Evolutionary conservation across 2,113 vertebrate species (phyloP).

Genomic region (Piliocolobus tephrosceles): DNA sequence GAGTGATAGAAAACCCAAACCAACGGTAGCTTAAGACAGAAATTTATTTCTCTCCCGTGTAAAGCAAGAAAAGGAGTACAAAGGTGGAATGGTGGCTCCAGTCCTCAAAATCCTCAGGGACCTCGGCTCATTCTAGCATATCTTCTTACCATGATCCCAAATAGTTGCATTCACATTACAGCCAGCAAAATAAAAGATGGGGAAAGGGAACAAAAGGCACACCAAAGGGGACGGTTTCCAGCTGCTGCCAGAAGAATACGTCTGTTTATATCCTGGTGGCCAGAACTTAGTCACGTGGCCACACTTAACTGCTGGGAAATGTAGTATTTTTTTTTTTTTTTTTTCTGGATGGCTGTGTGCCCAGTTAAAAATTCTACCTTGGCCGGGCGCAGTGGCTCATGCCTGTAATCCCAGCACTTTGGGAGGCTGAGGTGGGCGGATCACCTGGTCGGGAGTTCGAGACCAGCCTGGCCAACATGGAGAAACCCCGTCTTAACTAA

Average conservation of each 20-base stretch:
- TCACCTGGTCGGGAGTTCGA: no score
- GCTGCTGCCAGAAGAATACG: not conserved
- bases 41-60: not conserved
- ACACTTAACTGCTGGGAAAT: not conserved
- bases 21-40: not conserved
- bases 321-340: not conserved
- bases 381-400: no score
- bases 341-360: not conserved
- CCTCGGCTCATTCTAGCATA: not conserved
- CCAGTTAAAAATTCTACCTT: not conserved
- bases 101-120: not conserved
- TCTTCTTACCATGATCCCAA: no score
- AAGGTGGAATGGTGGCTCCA: not conserved
- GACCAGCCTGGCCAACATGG: no score
- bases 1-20: not conserved
- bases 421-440: no score
- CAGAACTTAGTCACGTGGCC: not conserved
- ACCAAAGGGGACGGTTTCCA: not conserved
- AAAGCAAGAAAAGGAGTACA: not conserved
- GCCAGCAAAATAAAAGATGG: not conserved
- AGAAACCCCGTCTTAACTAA: no score
- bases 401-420: no score
- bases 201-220: not conserved
- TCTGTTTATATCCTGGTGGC: not conserved
- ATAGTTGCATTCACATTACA: not conserved